A percentile compares a stretch with the other conserved stretches of the same genome.
Conservation (phyloP, 2,113 vertebrate species). For the Ptychochromis oligacanthus region DNA sequence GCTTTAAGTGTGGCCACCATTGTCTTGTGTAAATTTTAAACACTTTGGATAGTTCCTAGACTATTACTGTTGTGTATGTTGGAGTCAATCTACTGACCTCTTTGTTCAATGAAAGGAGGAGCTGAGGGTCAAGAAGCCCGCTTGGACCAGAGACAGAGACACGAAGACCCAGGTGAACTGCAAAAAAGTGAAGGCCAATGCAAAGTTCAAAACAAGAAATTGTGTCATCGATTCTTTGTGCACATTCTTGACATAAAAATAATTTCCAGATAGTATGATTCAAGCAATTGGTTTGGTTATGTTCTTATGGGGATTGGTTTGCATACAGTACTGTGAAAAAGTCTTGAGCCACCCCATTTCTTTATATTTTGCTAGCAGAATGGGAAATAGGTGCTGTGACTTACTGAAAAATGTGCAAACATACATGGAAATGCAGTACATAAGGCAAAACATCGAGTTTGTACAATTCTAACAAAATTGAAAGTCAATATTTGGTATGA, state of each 20-base stretch:
- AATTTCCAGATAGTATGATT: background rate
- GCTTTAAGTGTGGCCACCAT: background rate
- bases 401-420: too few species aligned
- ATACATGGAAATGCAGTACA: too few species aligned
- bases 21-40: background rate
- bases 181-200: background rate
- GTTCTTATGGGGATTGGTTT: too few species aligned
- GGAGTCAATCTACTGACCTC: conserved; percentile 32
- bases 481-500: too few species aligned
- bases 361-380: too few species aligned
- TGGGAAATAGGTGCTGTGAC: too few species aligned
- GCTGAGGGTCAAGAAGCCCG: conserved; percentile 39
- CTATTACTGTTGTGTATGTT: accelerated
- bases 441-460: too few species aligned
- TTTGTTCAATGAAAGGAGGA: conserved; percentile 25
- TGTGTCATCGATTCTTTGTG: accelerated
- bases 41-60: background rate
- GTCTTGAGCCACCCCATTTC: too few species aligned
- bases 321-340: too few species aligned
- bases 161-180: conserved; percentile 50
- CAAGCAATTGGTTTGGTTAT: too few species aligned
- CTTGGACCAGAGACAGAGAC: conserved; percentile 42
- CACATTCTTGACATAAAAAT: background rate
- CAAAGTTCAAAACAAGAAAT: background rate
- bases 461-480: too few species aligned